phyloP scores from a whole-genome alignment of 2,888 invertebrate genomes.

The Scaptomyza parva region DNA sequence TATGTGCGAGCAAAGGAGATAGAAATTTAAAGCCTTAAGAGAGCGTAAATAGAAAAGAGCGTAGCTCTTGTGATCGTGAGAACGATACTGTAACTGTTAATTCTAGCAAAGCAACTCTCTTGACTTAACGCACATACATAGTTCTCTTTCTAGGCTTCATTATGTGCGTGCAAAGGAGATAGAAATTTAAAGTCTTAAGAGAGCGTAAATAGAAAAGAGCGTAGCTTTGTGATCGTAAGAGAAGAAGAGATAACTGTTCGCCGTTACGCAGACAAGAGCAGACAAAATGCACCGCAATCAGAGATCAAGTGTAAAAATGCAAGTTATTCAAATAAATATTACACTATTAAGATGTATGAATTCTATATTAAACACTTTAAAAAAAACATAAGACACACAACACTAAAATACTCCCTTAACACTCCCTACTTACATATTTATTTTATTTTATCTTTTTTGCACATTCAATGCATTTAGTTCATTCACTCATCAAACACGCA shows the following conservation, averaged over 20 bases:
- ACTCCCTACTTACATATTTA: background rate
- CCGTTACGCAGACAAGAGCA: background rate
- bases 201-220: no score
- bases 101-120: no score
- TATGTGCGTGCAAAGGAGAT: background rate
- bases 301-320: no score
- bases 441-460: background rate
- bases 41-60: no score
- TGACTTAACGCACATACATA: no score
- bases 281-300: no score
- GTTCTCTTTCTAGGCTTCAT: no score
- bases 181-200: background rate
- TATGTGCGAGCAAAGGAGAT: background rate
- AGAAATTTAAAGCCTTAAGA: background rate
- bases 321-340: no score
- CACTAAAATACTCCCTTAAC: background rate
- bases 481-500: slow-evolving; percentile 8
- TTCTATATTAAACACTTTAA: no score
- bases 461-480: background rate
- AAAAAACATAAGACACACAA: no score
- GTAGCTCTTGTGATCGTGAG: background rate
- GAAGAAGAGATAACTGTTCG: background rate
- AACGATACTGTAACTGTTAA: no score
- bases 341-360: no score
- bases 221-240: slow-evolving; percentile 1